phyloP scores from a whole-genome alignment of 2,797 vertebrate species.

The Pantherophis vulpinus region DNA sequence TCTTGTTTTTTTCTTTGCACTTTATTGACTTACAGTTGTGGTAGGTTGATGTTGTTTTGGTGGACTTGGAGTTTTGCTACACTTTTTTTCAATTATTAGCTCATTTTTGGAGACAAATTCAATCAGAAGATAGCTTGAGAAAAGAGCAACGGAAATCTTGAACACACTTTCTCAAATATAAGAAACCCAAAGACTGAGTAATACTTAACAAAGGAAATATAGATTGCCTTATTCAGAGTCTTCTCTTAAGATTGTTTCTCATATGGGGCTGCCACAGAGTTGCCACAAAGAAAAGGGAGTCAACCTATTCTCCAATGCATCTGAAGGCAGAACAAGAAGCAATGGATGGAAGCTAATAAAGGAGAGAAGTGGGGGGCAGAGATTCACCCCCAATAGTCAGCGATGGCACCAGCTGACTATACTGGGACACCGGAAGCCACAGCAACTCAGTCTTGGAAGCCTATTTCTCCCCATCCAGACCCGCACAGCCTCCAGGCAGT shows the following conservation, averaged over 20 bases:
- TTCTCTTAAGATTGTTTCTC: background rate
- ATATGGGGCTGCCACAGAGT: background rate
- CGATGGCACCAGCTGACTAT: too few relatives aligned
- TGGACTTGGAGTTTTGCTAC: background rate
- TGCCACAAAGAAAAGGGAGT: background rate
- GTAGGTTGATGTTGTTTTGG: background rate
- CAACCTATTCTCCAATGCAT: too few relatives aligned
- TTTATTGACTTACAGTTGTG: background rate
- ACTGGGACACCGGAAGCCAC: too few relatives aligned
- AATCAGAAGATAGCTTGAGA: constrained; percentile 20
- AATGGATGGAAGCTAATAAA: background rate
- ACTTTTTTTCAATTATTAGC: background rate
- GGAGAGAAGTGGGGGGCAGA: background rate
- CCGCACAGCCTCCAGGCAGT: too few relatives aligned
- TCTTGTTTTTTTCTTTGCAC: constrained; percentile 18
- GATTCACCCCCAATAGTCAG: too few relatives aligned
- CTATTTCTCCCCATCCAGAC: too few relatives aligned
- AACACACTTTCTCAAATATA: background rate
- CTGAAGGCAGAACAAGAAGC: background rate
- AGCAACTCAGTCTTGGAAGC: too few relatives aligned
- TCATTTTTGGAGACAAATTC: background rate
- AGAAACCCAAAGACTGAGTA: background rate
- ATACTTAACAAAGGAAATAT: background rate
- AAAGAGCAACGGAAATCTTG: background rate
- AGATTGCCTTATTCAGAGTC: background rate